Evolutionary conservation across 2,888 invertebrate species (phyloP), one percentile per base, ranked within the genome.

Genomic region (Spilarctia lutea): DNA sequence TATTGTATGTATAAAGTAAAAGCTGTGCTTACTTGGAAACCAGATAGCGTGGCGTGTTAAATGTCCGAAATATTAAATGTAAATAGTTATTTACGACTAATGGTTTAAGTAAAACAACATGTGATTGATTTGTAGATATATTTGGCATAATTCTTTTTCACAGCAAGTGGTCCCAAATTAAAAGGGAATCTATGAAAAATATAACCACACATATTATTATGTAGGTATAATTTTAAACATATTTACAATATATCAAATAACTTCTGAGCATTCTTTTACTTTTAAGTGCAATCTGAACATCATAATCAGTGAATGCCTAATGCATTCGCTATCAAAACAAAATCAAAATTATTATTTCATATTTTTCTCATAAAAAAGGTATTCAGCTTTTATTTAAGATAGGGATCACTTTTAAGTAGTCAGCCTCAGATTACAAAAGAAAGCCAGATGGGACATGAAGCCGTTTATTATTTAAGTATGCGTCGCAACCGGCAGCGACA

Each of bases 161-260:
- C 87, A 88, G 84, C 82, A 85, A 85, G 87, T 92, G 91, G 92
- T 90, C 90, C 91, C 91, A 88, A 84, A 89, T 86, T 86, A 89
- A 86, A 85, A 80, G 83, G 73, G 60, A 48, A 71, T 81, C 71
- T 72, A 79, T 71, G 76, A 80, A 77, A 78, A 79, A 68, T 79
- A 84, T 65, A 75, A 74, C 72, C 27, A 66, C 69, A 63, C 76
- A 74, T 71, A 72, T 75, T 68, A 70, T 79, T 68, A 33, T 4
- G 4, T 33, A 33, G 33, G n/a, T n/a, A n/a, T n/a, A n/a, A n/a
- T n/a, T 78, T 78, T 78, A 71, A 73, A 66, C 77, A 24, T 78
- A 78, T 83, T 71, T 83, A 83, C 81, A 79, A 65, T 35, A 74
- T 63, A 71, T 76, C 42, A 2, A 67, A 67, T 67, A 42, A 45